phyloP scores from a whole-genome alignment of 2,888 invertebrate genomes.

The Pasiphila rectangulata region DNA sequence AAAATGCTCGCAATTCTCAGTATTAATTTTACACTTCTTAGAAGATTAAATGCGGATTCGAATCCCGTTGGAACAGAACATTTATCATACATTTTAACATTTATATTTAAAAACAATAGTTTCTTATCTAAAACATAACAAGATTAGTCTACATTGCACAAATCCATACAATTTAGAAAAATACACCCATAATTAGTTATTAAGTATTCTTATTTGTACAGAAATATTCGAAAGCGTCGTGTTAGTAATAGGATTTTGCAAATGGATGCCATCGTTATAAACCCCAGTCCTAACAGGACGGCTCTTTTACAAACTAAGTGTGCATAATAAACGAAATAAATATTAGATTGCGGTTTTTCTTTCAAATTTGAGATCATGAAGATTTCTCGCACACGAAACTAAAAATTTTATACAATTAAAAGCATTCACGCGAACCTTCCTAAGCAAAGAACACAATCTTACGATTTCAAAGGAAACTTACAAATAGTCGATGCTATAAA shows the following conservation, averaged over 20 bases:
- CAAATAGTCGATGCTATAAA: conserved; percentile 6
- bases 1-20: no score
- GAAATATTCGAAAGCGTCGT: conserved; percentile 4
- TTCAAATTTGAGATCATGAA: conserved; percentile 22
- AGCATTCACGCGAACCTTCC: conserved; percentile 1
- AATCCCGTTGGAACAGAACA: no score
- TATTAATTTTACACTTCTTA: no score
- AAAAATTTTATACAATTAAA: conserved; percentile 9
- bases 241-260: not conserved
- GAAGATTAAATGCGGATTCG: no score
- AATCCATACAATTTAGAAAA: conserved; percentile 45
- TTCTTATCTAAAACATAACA: not conserved
- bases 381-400: conserved; percentile 12
- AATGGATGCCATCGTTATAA: no score
- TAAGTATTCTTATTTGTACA: conserved; percentile 17
- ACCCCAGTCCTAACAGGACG: conserved; percentile 4
- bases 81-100: no score
- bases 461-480: not conserved
- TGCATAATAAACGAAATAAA: conserved; percentile 24
- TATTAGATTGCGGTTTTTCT: conserved; percentile 16
- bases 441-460: not conserved
- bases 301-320: conserved; percentile 13
- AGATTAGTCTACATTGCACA: conserved; percentile 64
- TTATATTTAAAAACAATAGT: no score
- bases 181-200: conserved; percentile 20